Conservation (phyloP, 2,797 vertebrate genomes). For the Gephyroberyx darwinii region DNA sequence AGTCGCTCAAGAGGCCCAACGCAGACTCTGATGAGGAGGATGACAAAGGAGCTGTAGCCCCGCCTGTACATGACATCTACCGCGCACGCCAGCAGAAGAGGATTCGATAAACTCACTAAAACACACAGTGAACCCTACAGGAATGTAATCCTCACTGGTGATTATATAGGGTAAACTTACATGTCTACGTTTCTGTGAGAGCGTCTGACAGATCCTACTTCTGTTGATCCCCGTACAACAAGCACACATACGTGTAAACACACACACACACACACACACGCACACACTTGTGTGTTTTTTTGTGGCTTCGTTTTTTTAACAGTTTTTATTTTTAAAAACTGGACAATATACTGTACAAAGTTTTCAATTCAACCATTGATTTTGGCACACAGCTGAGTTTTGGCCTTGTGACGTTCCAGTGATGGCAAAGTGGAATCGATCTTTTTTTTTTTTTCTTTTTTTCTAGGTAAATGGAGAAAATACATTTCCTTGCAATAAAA, state of each 20-base stretch:
- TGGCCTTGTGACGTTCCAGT: constrained; percentile 78
- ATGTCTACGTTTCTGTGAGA: constrained; percentile 46
- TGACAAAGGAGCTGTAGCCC: constrained; percentile 95
- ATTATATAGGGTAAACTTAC: constrained; percentile 36
- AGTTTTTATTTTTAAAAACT: constrained; percentile 87
- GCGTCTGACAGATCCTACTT: constrained; percentile 51
- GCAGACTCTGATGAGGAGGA: constrained; percentile 98
- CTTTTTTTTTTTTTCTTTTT: constrained; percentile 64
- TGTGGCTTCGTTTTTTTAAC: constrained; percentile 71
- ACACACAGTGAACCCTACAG: constrained; percentile 35
- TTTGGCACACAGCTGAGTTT: constrained; percentile 74
- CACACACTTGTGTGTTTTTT: constrained; percentile 58
- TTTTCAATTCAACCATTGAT: constrained; percentile 81
- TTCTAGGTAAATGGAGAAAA: constrained; percentile 80
- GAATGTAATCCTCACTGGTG: constrained; percentile 70
- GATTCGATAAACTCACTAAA: constrained; percentile 86
- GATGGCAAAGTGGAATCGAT: constrained; percentile 68
- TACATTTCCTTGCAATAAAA: constrained; percentile 83
- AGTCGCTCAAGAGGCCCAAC: constrained; percentile 94
- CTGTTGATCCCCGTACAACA: constrained; percentile 59
- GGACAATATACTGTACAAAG: constrained; percentile 83
- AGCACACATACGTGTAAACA: constrained; percentile 15
- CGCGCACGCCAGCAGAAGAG: constrained; percentile 97
- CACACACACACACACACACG: constrained; percentile 37
- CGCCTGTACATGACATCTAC: constrained; percentile 98